Evolutionary conservation across 2,797 vertebrate genomes (phyloP), one percentile per base, ranked within the genome.

Genomic region (Bovichtus diacanthus): DNA sequence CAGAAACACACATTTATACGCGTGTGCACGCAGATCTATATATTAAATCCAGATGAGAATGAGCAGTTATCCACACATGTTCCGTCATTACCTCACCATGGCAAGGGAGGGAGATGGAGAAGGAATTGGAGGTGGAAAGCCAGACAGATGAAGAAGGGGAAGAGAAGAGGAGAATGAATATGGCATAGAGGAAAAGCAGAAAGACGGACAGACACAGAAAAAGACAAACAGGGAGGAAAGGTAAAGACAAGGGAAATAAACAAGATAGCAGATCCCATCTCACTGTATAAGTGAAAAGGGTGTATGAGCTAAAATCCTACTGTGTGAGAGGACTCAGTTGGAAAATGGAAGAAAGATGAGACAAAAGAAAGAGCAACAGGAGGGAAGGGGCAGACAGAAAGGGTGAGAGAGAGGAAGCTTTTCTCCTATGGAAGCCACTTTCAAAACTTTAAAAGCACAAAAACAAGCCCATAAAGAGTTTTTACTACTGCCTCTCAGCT

Each of bases 21-120:
- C 65, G 61, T 64, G 64, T 44, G 56, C 65, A 60, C 66, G 64
- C 44, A 65, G 23, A 5, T 64, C 46, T 71, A 70, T 43, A 76
- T 80, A 92, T 89, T 66, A 81, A 81, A 84, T 83, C 83, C 89
- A 92, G 86, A 91, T 89, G 85, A 87, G 47, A 49, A 70, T 31
- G 38, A 76, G 62, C 16, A 50, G 53, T 51, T 70, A 65, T 73
- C 60, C 76, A 70, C 80, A 82, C 74, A 67, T 69, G 72, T 83
- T 86, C 80, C 65, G 80, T 60, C 76, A 83, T 90, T 75, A 90
- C 83, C 54, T 91, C 88, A 88, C 70, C 39, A 55, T 59, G 25
- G 44, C 70, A 19, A 44, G 29, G 70, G 29, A 36, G 34, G 23
- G 58, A 69, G 36, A 55, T 16, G n/a, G 69, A 73, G 64, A 61